Percentiles rank a stretch among this genome's conserved stretches.
phyloP scores from a whole-genome alignment of 2,888 invertebrate genomes.

The Diarsia mendica region DNA sequence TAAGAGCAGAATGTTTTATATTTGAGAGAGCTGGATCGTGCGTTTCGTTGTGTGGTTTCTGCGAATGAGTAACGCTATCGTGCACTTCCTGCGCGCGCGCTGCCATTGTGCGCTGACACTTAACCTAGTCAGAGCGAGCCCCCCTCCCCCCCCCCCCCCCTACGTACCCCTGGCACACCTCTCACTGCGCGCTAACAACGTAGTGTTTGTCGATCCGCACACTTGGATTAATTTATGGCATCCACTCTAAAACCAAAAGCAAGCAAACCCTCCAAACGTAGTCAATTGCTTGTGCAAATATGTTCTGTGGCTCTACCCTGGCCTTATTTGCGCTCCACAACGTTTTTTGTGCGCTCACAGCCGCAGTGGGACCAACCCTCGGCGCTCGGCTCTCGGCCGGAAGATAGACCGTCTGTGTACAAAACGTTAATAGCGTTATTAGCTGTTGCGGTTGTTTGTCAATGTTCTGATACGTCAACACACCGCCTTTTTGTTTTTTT shows the following conservation, averaged over 20 bases:
- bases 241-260: slow-evolving; percentile 75
- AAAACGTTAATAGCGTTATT: slow-evolving; percentile 31
- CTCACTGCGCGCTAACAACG: slow-evolving; percentile 48
- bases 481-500: slow-evolving; percentile 14
- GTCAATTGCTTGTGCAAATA: slow-evolving; percentile 74
- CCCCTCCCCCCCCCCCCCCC: slow-evolving; percentile 30
- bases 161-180: neutral
- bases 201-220: slow-evolving; percentile 71
- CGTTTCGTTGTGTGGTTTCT: slow-evolving; percentile 69
- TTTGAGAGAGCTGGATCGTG: slow-evolving; percentile 53
- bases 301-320: slow-evolving; percentile 29
- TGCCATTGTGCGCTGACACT: slow-evolving; percentile 62
- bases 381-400: slow-evolving; percentile 36
- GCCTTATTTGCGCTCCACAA: slow-evolving; percentile 54
- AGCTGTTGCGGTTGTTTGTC: slow-evolving; percentile 33
- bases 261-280: slow-evolving; percentile 73
- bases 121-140: slow-evolving; percentile 63
- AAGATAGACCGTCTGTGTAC: slow-evolving; percentile 48
- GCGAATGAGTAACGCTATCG: slow-evolving; percentile 73
- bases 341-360: slow-evolving; percentile 55
- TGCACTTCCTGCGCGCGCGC: slow-evolving; percentile 63
- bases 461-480: slow-evolving; percentile 28
- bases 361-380: neutral
- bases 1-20: slow-evolving; percentile 31
- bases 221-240: slow-evolving; percentile 78